These are phyloP conservation scores for Pelecanoides urinatrix DNA, from an alignment of 2,113 vertebrate species.

Conservation along the genomic window DNA sequence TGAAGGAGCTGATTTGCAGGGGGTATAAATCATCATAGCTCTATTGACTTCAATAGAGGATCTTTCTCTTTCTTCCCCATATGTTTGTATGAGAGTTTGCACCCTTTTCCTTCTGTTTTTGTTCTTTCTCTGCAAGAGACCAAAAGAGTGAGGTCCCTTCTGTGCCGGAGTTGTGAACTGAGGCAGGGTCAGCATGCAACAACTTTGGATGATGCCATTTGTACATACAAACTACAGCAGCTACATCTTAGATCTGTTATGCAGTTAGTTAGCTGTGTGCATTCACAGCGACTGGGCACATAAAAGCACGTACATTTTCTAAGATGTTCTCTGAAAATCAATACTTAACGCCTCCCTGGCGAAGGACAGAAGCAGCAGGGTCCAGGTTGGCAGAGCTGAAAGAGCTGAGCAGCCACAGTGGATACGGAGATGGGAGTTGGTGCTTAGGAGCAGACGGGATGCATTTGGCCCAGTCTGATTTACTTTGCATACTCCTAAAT, in stretches of 20 bases:
- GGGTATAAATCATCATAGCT: not conserved
- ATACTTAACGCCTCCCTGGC: not conserved
- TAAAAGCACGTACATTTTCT: not conserved
- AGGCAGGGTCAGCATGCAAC: not conserved
- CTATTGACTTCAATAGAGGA: not conserved
- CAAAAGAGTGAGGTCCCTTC: not conserved
- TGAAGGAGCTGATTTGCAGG: not conserved
- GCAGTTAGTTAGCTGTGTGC: not conserved
- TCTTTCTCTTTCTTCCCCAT: not conserved
- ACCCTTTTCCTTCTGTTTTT: not conserved
- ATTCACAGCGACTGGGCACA: not conserved
- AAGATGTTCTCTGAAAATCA: not conserved
- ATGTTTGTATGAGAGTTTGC: fast-evolving
- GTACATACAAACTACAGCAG: not conserved
- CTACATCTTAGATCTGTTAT: not conserved
- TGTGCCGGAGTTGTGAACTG: not conserved
- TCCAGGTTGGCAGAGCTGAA: not conserved
- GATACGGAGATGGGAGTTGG: not conserved
- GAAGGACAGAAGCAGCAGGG: not conserved
- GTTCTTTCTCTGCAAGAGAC: not conserved
- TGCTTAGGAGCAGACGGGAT: not conserved
- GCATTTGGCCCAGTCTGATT: not conserved
- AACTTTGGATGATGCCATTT: not conserved
- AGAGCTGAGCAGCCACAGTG: not conserved
- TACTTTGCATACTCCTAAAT: not conserved